Percentiles rank a stretch among this genome's conserved stretches.
phyloP scores from a whole-genome alignment of 2,113 vertebrate genomes.

The Xiphophorus maculatus region DNA sequence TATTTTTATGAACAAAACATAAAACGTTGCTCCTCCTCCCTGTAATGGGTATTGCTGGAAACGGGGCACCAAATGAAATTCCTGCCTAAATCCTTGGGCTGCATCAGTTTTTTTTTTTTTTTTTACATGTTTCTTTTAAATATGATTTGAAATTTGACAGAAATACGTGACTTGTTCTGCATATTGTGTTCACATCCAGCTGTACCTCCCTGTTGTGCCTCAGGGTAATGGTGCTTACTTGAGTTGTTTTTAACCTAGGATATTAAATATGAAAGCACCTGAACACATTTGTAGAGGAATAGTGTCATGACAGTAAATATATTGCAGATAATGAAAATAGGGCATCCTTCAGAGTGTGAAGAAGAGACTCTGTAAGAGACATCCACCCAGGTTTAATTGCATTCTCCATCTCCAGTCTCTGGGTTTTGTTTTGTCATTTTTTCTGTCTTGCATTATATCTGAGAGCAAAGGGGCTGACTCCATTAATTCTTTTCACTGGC shows the following conservation, averaged over 20 bases:
- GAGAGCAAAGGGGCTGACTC: slow-evolving; percentile 30
- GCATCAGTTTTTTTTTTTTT: no score
- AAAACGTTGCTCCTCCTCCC: no score
- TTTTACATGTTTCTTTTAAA: no score
- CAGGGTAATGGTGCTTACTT: no score
- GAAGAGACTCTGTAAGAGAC: slow-evolving; percentile 26
- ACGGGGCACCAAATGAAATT: no score
- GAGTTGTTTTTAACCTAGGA: neutral
- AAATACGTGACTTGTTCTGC: no score
- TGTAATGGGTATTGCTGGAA: no score
- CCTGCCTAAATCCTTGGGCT: no score
- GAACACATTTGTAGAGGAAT: neutral
- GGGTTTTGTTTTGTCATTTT: slow-evolving; percentile 16
- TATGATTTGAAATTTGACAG: no score
- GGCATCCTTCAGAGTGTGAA: neutral
- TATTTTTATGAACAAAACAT: no score
- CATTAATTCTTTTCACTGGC: slow-evolving; percentile 43
- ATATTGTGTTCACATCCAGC: no score
- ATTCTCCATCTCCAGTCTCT: slow-evolving; percentile 19
- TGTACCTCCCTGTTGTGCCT: no score
- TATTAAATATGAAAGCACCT: neutral
- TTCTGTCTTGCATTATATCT: neutral
- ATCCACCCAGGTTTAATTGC: slow-evolving; percentile 22
- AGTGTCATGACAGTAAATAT: slow-evolving; percentile 3
- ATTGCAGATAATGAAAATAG: neutral